Evolutionary conservation across 64 coral and sea anemone species (phyloP), one percentile per base, ranked within the genome.

Genomic region (Exaiptasia diaphana): DNA sequence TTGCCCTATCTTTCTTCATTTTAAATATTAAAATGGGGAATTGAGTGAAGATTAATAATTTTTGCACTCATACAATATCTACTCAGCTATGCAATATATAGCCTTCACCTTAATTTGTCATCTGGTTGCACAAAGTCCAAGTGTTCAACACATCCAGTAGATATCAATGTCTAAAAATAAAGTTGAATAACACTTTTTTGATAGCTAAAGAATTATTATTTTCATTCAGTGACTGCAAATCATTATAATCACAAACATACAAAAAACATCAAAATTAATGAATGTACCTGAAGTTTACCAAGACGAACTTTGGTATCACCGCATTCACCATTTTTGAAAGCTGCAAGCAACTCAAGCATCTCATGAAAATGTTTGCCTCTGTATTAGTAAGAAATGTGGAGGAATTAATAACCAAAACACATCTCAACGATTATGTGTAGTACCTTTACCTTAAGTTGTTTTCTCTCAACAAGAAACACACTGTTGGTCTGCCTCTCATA

Each of bases 321-420:
- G 31, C 95, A 99, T 56, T 85, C 44, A 4, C 90, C 95, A 41
- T 90, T 92, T 37, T 99, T 99, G 45, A 99, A 99, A 6, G 83
- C 77, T 4, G 95, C 95, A 45, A 99, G 44, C 63, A 99, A 76
- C 26, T 89, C 89, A 27, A 99, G 63, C 41, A 92, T 84, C 41
- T 92, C 89, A 10, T 87, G 83, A 26, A 99, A 99, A 62, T 99
- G 95, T 24, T 91, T 88, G 6, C 95, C 95, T 30, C 95, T 99
- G 39, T 42, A 40, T 25, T 44, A 0, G 79, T 4, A 39, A 85
- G 40, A 10, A 44, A 49, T 37, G 15, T 58, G n/a, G 34, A 35
- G 56, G 7, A 4, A n/a, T 57, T 10, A 77, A 49, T 26, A 49
- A 7, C 13, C 26, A 5, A 17, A 48, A 37, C n/a, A 41, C 38